Base-by-base conservation (phyloP, 2,797 vertebrate genomes). In the Cottoperca gobio region DNA sequence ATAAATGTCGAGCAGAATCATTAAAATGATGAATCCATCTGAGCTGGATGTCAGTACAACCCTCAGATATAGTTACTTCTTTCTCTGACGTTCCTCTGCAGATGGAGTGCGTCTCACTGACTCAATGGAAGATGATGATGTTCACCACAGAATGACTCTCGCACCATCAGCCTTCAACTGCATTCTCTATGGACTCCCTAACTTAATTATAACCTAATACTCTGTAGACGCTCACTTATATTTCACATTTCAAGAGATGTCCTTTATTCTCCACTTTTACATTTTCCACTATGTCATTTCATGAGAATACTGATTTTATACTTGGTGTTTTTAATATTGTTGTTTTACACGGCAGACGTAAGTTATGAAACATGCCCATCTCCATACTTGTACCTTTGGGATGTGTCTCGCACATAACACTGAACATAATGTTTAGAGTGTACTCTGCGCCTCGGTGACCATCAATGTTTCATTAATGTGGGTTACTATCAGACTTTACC, bases 131-230 rank as follows among this genome's bases (percentile, higher is more conserved):
- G 70, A 70, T 1, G 43, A 63, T 2, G 23, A 63, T 2, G 23
- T 52, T 74, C 70, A 61, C 12, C 59, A 55, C 49, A 21, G 65
- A 68, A 13, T 26, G 0, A 14, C 49, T 68, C 26, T 81, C 43
- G 53, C 55, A 11, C 84, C 92, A 1, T 89, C 92, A 1, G 72
- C 78, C 60, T 95, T 94, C 68, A 96, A 91, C 85, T 95, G 92
- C 53, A 54, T 96, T 57, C 85, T 97, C 1, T 97, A 96, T 68
- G 97, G 97, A 49, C 91, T 97, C 58, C 96, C 96, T 50, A 95
- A 96, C 64, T 10, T 96, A 63, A 85, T 94, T 57, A 49, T 91
- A 33, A 81, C 43, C 3, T 97, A 76, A 94, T 43, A 8, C 33
- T 19, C 17, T 73, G 21, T 10, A 10, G 35, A 28, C 31, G 54